phyloP scores from a whole-genome alignment of 2,797 vertebrate genomes.

The Miichthys miiuy region DNA sequence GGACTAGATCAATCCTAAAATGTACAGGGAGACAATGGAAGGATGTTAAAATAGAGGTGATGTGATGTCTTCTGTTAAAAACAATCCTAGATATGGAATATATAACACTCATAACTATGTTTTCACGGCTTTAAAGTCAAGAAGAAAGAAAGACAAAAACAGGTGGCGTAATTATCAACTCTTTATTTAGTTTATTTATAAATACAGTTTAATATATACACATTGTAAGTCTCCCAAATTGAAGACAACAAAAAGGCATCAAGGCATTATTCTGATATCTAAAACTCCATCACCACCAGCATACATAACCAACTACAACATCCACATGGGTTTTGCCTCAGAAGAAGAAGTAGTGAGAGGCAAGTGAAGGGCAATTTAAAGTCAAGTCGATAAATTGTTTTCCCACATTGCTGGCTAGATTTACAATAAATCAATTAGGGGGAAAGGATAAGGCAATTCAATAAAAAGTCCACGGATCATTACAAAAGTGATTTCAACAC shows the following conservation, averaged over 20 bases:
- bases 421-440: conserved; percentile 59
- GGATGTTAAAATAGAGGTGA: too few species aligned
- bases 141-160: conserved; percentile 23
- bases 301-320: conserved; percentile 67
- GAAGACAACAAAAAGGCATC: conserved; percentile 89
- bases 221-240: conserved; percentile 82
- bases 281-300: conserved; percentile 74
- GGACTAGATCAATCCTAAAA: too few species aligned
- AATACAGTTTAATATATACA: conserved; percentile 86
- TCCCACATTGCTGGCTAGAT: conserved; percentile 48
- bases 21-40: too few species aligned
- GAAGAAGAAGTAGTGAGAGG: conserved; percentile 40
- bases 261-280: conserved; percentile 86
- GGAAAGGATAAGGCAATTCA: conserved; percentile 72
- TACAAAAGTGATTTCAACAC: conserved; percentile 54
- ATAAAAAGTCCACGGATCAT: conserved; percentile 54
- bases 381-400: conserved; percentile 43
- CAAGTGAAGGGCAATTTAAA: conserved; percentile 54
- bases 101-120: too few species aligned
- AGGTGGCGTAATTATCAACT: conserved; percentile 53
- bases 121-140: neutral
- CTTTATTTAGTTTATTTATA: conserved; percentile 87
- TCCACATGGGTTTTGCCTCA: conserved; percentile 56
- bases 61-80: too few species aligned
- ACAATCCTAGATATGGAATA: too few species aligned